A percentile compares a stretch with the other conserved stretches of the same genome.
Evolutionary conservation across 2,888 invertebrate species (phyloP).

Genomic region (Cryptocheilus praepositus): DNA sequence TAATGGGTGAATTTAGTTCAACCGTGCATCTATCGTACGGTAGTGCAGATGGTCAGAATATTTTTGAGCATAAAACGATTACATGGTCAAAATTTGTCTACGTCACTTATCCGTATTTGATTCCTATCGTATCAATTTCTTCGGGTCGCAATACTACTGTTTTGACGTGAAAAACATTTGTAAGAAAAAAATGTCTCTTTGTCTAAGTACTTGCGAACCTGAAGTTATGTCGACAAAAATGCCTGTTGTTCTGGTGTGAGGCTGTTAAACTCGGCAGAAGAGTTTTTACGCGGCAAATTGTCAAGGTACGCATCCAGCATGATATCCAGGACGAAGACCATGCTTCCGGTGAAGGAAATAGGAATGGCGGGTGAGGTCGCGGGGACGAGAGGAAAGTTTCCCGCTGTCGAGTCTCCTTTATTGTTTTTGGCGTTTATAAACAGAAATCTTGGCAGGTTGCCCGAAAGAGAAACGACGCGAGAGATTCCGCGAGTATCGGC

Average conservation of each 20-base stretch:
- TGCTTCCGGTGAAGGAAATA: slow-evolving; percentile 36
- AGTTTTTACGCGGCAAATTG: slow-evolving; percentile 45
- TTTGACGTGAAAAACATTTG: too few relatives aligned
- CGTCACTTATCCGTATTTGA: too few relatives aligned
- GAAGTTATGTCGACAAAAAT: too few relatives aligned
- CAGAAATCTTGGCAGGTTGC: slow-evolving; percentile 63
- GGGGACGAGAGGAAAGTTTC: slow-evolving; percentile 49
- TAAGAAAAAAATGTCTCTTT: too few relatives aligned
- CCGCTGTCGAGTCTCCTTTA: slow-evolving; percentile 47
- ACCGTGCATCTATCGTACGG: slow-evolving; percentile 8
- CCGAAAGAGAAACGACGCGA: slow-evolving; percentile 28
- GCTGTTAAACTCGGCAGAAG: too few relatives aligned
- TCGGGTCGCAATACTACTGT: too few relatives aligned
- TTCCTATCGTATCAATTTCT: too few relatives aligned
- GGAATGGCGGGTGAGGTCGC: neutral
- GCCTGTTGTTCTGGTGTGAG: too few relatives aligned
- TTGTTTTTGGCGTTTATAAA: slow-evolving; percentile 67
- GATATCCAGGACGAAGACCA: slow-evolving; percentile 25
- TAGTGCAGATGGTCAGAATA: too few relatives aligned
- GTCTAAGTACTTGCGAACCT: too few relatives aligned
- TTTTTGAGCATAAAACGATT: too few relatives aligned
- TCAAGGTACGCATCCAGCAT: slow-evolving; percentile 35
- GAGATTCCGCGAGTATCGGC: slow-evolving; percentile 5
- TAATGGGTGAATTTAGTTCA: slow-evolving; percentile 26
- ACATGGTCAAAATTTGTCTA: too few relatives aligned